Percentiles rank a stretch among this genome's conserved stretches.
Evolutionary conservation across 2,113 vertebrate genomes (phyloP).

Genomic region (Colinus virginianus): DNA sequence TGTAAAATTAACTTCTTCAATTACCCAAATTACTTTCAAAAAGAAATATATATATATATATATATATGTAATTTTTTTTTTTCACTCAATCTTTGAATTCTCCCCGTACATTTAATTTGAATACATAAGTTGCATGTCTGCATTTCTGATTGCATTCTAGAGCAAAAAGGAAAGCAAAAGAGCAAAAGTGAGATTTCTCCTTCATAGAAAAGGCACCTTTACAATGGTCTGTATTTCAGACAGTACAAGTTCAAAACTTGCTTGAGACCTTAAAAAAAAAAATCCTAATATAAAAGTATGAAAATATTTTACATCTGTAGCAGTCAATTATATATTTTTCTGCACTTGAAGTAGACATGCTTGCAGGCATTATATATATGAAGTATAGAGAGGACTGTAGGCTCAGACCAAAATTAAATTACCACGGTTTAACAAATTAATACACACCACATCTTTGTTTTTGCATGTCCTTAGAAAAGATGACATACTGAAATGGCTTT

Average conservation of each 20-base stretch:
- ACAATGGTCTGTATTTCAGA: not conserved
- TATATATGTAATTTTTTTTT: too few relatives aligned
- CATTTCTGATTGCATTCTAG: not conserved
- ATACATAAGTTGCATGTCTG: not conserved
- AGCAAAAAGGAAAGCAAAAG: not conserved
- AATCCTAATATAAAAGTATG: not conserved
- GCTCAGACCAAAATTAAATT: not conserved
- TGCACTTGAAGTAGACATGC: not conserved
- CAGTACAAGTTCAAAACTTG: fast-evolving
- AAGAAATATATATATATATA: not conserved
- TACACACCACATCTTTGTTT: not conserved
- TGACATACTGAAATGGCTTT: slow-evolving; percentile 22
- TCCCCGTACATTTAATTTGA: not conserved
- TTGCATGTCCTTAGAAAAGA: not conserved
- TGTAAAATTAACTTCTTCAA: not conserved
- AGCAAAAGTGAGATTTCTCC: fast-evolving
- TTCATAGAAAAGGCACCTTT: not conserved
- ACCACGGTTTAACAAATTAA: not conserved
- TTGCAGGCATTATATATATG: fast-evolving
- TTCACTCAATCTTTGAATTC: not conserved
- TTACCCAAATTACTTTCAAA: not conserved
- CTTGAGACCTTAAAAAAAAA: not conserved
- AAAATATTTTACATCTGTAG: not conserved
- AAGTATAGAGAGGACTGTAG: not conserved
- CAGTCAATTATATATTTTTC: not conserved